A percentile compares a stretch with the other conserved stretches of the same genome.
Evolutionary conservation across 2,888 invertebrate species (phyloP).

Genomic region (Hoplodrina ambigua): DNA sequence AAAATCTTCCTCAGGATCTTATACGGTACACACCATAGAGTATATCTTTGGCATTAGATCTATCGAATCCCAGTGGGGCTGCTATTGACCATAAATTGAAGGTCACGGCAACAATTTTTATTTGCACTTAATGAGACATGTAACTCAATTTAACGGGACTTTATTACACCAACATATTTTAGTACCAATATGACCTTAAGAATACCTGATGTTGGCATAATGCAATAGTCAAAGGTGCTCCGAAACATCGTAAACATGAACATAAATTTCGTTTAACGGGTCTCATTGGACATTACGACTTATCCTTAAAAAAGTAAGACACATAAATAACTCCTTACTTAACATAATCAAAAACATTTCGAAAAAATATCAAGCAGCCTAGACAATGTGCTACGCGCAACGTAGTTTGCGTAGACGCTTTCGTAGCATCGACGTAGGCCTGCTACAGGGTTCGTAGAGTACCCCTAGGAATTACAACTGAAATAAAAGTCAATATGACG

Average conservation of each 20-base stretch:
- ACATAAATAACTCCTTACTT: slow-evolving; percentile 7
- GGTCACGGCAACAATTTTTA: slow-evolving; percentile 22
- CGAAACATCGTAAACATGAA: slow-evolving; percentile 36
- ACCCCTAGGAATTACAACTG: slow-evolving; percentile 8
- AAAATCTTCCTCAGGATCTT: not conserved
- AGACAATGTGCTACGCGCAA: slow-evolving; percentile 12
- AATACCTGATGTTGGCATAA: slow-evolving; percentile 12
- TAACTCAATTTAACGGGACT: slow-evolving; percentile 37
- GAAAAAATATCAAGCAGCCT: not conserved
- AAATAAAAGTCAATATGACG: not conserved
- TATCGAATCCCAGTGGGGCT: slow-evolving; percentile 3
- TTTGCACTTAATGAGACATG: slow-evolving; percentile 11
- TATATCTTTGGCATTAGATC: slow-evolving; percentile 11
- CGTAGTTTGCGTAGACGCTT: slow-evolving; percentile 35
- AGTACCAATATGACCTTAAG: slow-evolving; percentile 37
- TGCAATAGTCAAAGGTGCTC: slow-evolving; percentile 25
- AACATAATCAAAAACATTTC: slow-evolving; percentile 16
- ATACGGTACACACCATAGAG: not conserved
- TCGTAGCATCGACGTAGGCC: slow-evolving; percentile 41
- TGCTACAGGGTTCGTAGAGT: slow-evolving; percentile 23
- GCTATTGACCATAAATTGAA: slow-evolving; percentile 35
- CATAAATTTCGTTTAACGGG: slow-evolving; percentile 7
- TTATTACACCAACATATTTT: slow-evolving; percentile 37
- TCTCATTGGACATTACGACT: slow-evolving; percentile 27
- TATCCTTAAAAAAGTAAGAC: slow-evolving; percentile 4